Conservation (phyloP, 92 coral and sea anemone genomes). For the Parazoanthus swiftii region DNA sequence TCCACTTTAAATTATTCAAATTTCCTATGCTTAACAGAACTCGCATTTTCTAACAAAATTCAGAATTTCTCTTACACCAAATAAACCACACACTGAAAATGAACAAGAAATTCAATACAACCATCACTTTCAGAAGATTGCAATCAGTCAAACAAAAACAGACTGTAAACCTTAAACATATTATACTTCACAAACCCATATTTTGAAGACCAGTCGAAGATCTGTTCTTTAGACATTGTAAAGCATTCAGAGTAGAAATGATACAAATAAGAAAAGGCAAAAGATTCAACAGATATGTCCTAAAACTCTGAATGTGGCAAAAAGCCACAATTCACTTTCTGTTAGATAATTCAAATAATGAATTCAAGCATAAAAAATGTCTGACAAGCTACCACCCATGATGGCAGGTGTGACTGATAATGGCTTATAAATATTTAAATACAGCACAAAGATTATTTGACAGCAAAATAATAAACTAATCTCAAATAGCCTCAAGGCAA, state of each 20-base stretch:
- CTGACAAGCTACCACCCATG: constrained; percentile 10
- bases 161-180: neutral
- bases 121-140: neutral
- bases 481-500: constrained; percentile 17
- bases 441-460: constrained; percentile 12
- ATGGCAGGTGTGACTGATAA: constrained; percentile 36
- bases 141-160: constrained; percentile 13
- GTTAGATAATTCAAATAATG: neutral
- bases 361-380: constrained; percentile 4
- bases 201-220: neutral
- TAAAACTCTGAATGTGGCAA: neutral
- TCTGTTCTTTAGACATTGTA: constrained; percentile 26
- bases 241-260: neutral
- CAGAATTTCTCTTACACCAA: neutral
- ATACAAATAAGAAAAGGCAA: neutral
- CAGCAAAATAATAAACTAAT: neutral
- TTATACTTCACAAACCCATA: constrained; percentile 19
- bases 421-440: constrained; percentile 24
- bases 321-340: constrained; percentile 10
- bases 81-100: constrained; percentile 15
- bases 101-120: constrained; percentile 19
- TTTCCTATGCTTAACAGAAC: neutral
- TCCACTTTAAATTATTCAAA: neutral
- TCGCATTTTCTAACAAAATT: neutral
- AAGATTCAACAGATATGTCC: neutral